Evolutionary conservation across 2,888 invertebrate species (phyloP), one percentile per base, ranked within the genome.

Genomic region (Cryptophagus acutangulus): DNA sequence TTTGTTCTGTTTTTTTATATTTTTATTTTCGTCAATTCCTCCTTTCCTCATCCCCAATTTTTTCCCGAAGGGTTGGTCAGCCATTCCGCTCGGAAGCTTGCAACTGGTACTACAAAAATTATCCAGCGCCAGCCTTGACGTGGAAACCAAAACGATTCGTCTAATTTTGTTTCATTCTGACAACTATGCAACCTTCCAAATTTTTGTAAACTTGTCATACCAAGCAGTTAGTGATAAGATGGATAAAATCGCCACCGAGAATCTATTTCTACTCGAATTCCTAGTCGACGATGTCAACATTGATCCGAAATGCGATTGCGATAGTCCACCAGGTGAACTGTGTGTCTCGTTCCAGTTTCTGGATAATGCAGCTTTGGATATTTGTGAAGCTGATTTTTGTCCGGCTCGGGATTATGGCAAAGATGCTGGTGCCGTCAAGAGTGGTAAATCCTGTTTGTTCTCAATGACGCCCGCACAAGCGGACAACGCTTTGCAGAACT

Each of bases 391-490:
- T 44, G 78, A 79, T 36, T 64, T 68, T 34, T 45, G 58, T 1
- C 64, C 67, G 1, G 59, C 65, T 55, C 53, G 41, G 44, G 64
- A 40, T 34, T 50, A 54, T 43, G 45, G 54, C 28, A 26, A 45
- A 35, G 65, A 71, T 55, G 63, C 20, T 8, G 55, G 48, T 3
- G 63, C 70, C 1, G 75, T 79, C 40, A 78, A 77, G 57, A 79
- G 72, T 49, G 82, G 82, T 16, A 82, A 81, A 62, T 82, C 82
- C 1, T 81, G 81, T 51, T 66, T 82, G n/a, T 82, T 82, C 57
- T 79, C 79, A 0, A 62, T 82, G 2, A 75, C 77, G 16, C 71
- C 75, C 29, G 51, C 61, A 4, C 75, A 78, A 17, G 75, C 81
- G 1, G 57, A 58, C n/a, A 64, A 70, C 29, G 76, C 77, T 1